Evolutionary conservation across 1,140 invertebrate genomes (phyloP).

Genomic region (Papilio polyxenes): DNA sequence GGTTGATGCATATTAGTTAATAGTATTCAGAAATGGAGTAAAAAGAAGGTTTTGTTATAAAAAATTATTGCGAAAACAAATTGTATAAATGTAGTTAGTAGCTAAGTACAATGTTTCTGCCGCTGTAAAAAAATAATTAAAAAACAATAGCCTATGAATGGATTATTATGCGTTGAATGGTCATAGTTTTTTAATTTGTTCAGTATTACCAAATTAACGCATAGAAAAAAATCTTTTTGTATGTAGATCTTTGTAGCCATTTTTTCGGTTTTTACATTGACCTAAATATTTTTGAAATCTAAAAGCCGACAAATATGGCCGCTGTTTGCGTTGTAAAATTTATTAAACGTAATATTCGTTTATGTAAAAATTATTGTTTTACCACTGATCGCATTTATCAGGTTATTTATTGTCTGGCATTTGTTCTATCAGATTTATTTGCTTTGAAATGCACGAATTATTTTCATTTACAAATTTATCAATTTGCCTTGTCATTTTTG

Average conservation of each 20-base stretch:
- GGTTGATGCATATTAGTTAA: not conserved
- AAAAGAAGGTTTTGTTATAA: conserved; percentile 34
- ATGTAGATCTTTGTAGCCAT: not conserved
- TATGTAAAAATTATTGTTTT: conserved; percentile 34
- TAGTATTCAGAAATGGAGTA: not conserved
- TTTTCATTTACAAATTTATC: not conserved
- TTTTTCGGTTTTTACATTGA: conserved; percentile 23
- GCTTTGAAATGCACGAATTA: not conserved
- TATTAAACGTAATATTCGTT: conserved; percentile 31
- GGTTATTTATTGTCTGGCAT: conserved; percentile 22
- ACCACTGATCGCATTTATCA: conserved; percentile 26
- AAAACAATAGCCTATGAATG: too few relatives aligned
- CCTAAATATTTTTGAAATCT: conserved; percentile 21
- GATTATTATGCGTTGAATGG: too few relatives aligned
- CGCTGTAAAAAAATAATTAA: too few relatives aligned
- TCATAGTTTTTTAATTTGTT: too few relatives aligned
- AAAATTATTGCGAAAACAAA: too few relatives aligned
- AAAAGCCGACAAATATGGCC: conserved; percentile 29
- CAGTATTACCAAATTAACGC: too few relatives aligned
- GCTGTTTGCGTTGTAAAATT: conserved; percentile 29
- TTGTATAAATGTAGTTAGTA: too few relatives aligned
- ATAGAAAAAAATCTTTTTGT: too few relatives aligned
- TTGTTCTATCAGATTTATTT: not conserved
- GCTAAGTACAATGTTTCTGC: too few relatives aligned
- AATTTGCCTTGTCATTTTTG: not conserved